Conservation (phyloP, 2,113 vertebrate genomes). For the Podarcis raffonei region DNA sequence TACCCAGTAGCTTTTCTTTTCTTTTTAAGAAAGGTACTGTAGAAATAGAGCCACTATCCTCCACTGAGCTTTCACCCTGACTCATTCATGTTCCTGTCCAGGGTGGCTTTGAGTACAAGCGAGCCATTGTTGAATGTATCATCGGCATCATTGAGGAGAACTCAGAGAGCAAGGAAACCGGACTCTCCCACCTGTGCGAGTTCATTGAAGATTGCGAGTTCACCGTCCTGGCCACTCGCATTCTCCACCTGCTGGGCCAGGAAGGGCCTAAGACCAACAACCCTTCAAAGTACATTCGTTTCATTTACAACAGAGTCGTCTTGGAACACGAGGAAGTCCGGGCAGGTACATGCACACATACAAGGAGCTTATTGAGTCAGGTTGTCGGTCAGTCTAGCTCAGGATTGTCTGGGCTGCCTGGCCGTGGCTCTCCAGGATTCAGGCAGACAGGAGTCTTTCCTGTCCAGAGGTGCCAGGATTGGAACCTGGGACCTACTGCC, state of each 20-base stretch:
- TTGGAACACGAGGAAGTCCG: conserved; percentile 84
- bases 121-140: conserved; percentile 85
- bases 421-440: neutral
- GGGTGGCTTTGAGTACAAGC: conserved; percentile 85
- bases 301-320: conserved; percentile 85
- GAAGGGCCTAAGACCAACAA: conserved; percentile 83
- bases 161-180: conserved; percentile 83
- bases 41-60: neutral
- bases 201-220: conserved; percentile 86
- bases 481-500: neutral
- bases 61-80: conserved; percentile 24
- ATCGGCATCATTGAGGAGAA: conserved; percentile 86
- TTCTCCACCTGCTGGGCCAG: conserved; percentile 82
- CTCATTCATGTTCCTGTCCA: conserved; percentile 46
- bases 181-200: conserved; percentile 82
- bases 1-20: neutral
- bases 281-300: conserved; percentile 86
- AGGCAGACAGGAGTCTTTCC: neutral
- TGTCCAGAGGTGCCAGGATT: neutral
- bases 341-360: conserved; percentile 70
- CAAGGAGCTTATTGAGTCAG: neutral
- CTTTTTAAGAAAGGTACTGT: conserved; percentile 4
- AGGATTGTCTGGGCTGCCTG: neutral
- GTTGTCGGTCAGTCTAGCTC: neutral
- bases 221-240: conserved; percentile 83